A percentile compares a stretch with the other conserved stretches of the same genome.
Evolutionary conservation across 2,797 vertebrate genomes (phyloP).

Genomic region (Cichlasoma orientale): DNA sequence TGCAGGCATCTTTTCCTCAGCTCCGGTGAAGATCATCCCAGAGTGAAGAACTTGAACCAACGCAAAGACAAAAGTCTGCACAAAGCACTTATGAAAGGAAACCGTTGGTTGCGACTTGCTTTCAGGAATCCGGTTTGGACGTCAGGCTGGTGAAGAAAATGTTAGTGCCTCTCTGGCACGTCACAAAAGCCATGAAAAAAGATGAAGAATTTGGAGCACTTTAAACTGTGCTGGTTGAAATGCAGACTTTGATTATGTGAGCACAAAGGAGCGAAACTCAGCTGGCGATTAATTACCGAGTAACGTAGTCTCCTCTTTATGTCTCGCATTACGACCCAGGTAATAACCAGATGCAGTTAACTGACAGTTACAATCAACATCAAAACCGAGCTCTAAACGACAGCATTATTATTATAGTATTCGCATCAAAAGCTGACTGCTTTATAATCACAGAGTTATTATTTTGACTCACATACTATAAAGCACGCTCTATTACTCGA

Average conservation of each 20-base stretch:
- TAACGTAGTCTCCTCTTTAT: background rate
- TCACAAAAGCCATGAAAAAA: background rate
- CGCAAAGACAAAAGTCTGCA: background rate
- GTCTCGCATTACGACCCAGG: background rate
- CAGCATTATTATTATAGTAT: background rate
- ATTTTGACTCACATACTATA: background rate
- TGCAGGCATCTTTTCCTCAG: background rate
- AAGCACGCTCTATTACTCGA: constrained; percentile 3
- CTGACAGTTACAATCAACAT: background rate
- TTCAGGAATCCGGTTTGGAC: background rate
- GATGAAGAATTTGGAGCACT: background rate
- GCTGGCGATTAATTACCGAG: background rate
- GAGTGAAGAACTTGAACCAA: background rate
- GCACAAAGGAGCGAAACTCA: background rate
- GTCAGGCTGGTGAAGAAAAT: background rate
- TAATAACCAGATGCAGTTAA: background rate
- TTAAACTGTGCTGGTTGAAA: background rate
- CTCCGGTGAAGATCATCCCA: background rate
- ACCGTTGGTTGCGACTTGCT: constrained; percentile 5
- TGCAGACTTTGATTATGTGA: background rate
- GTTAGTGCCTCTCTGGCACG: background rate
- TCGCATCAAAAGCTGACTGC: background rate
- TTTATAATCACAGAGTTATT: background rate
- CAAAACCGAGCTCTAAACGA: background rate
- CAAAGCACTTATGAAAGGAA: constrained; percentile 16